Evolutionary conservation across 1,140 invertebrate species (phyloP), one percentile per base, ranked within the genome.

Genomic region (Drosophila prosaltans): DNA sequence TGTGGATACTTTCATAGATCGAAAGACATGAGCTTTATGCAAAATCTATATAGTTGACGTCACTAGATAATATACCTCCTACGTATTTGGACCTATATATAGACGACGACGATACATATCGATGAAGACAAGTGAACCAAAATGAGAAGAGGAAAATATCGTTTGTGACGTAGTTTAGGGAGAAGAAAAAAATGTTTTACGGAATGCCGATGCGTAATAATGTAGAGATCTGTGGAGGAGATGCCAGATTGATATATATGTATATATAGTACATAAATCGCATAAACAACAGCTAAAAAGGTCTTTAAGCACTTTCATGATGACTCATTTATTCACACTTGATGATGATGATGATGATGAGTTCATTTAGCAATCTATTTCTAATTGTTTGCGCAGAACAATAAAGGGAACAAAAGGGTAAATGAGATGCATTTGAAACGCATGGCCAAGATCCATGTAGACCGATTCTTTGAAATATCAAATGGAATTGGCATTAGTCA

Each of bases 261-360:
- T 24, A 26, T 51, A 51, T 51, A 10, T 51, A 51, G 45, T 51
- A 51, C 21, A 51, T 51, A 51, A 51, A 51, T 51, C 45, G 45
- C 8, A 51, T 51, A 51, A 51, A 51, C 45, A 51, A 51, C 45
- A 51, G 45, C 45, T 51, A 51, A 51, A 51, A 51, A 51, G 45
- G 45, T 51, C 21, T 51, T 51, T 51, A 51, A 51, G 45, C 45
- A 51, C 45, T 51, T n/a, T 24, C 21, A 9, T 10, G 21, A 51
- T 51, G 45, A 51, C 21, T 51, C 45, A 51, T 51, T 51, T 24
- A 51, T 26, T 48, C 21, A 48, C 45, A 48, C 45, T 48, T 51
- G 45, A 51, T 51, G 6, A 48, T 48, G 45, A 21, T 48, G 43
- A 48, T 16, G 45, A 26, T 51, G 21, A 51, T 51, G 24, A 21